Percentiles rank a stretch among this genome's conserved stretches.
These are phyloP conservation scores for Nomada fucata DNA, from an alignment of 2,888 invertebrate species.

Conservation along the genomic window DNA sequence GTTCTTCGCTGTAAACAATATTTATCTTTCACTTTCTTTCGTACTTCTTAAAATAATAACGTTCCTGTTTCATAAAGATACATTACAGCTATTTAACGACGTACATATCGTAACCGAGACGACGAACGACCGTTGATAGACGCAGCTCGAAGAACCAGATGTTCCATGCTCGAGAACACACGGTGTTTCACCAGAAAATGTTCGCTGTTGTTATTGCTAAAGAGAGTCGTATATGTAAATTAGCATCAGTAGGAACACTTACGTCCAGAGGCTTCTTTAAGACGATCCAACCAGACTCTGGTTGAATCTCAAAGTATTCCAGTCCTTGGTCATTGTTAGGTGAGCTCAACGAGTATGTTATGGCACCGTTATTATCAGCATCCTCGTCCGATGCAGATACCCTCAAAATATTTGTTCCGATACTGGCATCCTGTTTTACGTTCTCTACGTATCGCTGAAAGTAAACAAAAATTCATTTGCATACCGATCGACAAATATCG, in stretches of 20 bases:
- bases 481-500: background rate
- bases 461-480: slow-evolving; percentile 35
- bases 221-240: slow-evolving; percentile 65
- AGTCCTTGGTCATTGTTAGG: slow-evolving; percentile 92
- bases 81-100: background rate
- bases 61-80: background rate
- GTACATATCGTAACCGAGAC: background rate
- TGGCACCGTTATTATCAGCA: slow-evolving; percentile 98
- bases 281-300: slow-evolving; percentile 98
- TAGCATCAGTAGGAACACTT: slow-evolving; percentile 87
- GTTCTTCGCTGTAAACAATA: background rate
- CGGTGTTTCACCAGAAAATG: slow-evolving; percentile 50
- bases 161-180: slow-evolving; percentile 34
- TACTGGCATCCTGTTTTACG: slow-evolving; percentile 98
- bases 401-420: slow-evolving; percentile 96
- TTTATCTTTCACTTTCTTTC: too few relatives aligned
- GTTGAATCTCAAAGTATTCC: slow-evolving; percentile 98
- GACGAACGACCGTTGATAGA: background rate
- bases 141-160: slow-evolving; percentile 15
- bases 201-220: slow-evolving; percentile 62
- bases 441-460: slow-evolving; percentile 98
- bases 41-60: background rate
- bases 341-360: slow-evolving; percentile 95
- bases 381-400: slow-evolving; percentile 99
- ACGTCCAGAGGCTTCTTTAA: slow-evolving; percentile 97